phyloP scores from a whole-genome alignment of 2,888 invertebrate genomes.

The Cheilosia vernalis region DNA sequence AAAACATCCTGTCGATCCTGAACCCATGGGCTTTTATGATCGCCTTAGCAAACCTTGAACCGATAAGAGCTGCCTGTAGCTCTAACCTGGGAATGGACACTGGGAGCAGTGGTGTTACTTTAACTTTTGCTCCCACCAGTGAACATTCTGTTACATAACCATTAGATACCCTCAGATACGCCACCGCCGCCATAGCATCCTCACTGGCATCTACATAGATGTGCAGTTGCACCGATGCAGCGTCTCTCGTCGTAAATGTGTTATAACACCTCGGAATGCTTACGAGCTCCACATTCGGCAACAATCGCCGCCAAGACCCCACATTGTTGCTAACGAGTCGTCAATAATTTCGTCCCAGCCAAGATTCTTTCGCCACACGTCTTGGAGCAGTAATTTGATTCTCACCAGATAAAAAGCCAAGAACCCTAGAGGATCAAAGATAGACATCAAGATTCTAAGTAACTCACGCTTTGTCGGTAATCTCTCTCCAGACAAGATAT shows the following conservation, averaged over 20 bases:
- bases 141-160: not conserved
- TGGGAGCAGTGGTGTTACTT: conserved; percentile 10
- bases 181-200: too few species aligned
- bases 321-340: too few species aligned
- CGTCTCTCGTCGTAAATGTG: too few species aligned
- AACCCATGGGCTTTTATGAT: conserved; percentile 30
- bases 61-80: conserved; percentile 69
- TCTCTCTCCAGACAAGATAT: conserved; percentile 14
- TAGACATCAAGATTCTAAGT: conserved; percentile 58
- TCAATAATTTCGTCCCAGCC: too few species aligned
- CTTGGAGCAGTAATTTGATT: too few species aligned
- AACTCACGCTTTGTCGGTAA: conserved; percentile 66
- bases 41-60: conserved; percentile 38
- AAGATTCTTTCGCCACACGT: too few species aligned
- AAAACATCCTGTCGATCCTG: conserved; percentile 44
- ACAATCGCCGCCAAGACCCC: too few species aligned
- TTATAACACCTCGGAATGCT: too few species aligned
- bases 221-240: too few species aligned
- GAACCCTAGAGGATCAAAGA: conserved; percentile 66
- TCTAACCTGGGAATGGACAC: conserved; percentile 64
- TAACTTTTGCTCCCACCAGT: conserved; percentile 70
- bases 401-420: conserved; percentile 48
- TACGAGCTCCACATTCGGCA: too few species aligned
- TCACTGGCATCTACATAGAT: too few species aligned
- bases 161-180: conserved; percentile 12